phyloP scores from a whole-genome alignment of 2,888 invertebrate species.

The Ophion costatus region DNA sequence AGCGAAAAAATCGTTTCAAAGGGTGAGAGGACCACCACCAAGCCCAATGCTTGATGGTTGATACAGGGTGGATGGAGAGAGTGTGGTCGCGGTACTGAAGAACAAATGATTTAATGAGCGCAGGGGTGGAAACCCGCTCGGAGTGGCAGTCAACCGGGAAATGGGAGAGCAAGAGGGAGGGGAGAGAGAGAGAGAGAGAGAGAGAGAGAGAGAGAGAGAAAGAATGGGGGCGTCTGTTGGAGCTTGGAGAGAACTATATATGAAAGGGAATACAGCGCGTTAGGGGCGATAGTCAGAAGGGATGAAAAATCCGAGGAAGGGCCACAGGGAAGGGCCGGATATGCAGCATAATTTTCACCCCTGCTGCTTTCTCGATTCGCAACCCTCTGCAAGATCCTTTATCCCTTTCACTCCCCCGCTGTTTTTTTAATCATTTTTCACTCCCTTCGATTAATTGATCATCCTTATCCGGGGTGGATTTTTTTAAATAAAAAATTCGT shows the following conservation, averaged over 20 bases:
- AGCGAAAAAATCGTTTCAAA: conserved; percentile 33
- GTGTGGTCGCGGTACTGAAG: conserved; percentile 69
- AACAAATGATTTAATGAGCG: conserved; percentile 80
- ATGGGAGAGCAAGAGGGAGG: conserved; percentile 56
- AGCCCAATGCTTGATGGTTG: conserved; percentile 57
- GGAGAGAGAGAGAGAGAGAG: conserved; percentile 15
- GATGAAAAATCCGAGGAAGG: conserved; percentile 39
- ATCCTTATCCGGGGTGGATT: background rate
- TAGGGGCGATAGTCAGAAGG: conserved; percentile 42
- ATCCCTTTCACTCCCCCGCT: background rate
- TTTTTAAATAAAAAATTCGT: background rate
- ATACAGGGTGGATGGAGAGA: conserved; percentile 60
- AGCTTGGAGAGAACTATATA: background rate
- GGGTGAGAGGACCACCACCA: conserved; percentile 48
- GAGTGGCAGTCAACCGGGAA: conserved; percentile 77
- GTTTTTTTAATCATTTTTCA: background rate
- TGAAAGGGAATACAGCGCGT: too few relatives aligned
- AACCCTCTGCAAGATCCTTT: background rate
- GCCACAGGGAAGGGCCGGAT: conserved; percentile 50
- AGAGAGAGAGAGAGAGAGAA: conserved; percentile 30
- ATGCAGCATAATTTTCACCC: conserved; percentile 55
- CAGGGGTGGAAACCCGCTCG: conserved; percentile 75
- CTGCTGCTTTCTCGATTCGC: conserved; percentile 38
- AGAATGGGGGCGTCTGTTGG: conserved; percentile 24
- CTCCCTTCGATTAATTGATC: conserved; percentile 34